Conservation (phyloP, 2,888 invertebrate species). For the Syrista parreyssii region DNA sequence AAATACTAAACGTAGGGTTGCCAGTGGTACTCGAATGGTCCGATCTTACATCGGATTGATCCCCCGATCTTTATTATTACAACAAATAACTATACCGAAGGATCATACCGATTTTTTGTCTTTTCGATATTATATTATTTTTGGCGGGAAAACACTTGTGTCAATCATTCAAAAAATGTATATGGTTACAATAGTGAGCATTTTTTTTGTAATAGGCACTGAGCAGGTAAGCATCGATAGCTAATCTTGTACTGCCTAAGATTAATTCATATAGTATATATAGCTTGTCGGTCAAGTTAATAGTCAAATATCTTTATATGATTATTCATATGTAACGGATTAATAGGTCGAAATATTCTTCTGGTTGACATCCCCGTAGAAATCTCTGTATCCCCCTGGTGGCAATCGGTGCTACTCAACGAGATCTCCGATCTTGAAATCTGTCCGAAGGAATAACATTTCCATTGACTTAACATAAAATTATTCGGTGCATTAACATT, state of each 20-base stretch:
- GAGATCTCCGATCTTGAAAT: slow-evolving; percentile 50
- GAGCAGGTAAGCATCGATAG: neutral
- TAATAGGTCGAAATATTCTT: slow-evolving; percentile 12
- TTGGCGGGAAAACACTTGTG: no score
- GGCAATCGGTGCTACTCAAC: slow-evolving; percentile 14
- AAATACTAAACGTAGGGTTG: slow-evolving; percentile 24
- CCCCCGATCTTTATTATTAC: neutral
- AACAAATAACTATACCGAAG: neutral
- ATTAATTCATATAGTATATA: neutral
- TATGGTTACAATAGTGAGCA: neutral
- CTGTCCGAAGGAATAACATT: slow-evolving; percentile 54
- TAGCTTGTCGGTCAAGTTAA: neutral
- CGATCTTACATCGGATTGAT: neutral
- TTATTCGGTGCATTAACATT: slow-evolving; percentile 48
- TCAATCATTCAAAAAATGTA: neutral
- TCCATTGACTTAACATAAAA: slow-evolving; percentile 60
- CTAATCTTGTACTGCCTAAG: neutral
- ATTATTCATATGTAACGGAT: neutral
- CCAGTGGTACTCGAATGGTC: slow-evolving; percentile 35
- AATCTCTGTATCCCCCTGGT: slow-evolving; percentile 24
- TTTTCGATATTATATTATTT: neutral
- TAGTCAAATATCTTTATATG: neutral
- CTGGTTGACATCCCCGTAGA: slow-evolving; percentile 27
- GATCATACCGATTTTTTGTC: neutral
- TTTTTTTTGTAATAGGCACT: neutral